A percentile compares a stretch with the other conserved stretches of the same genome.
phyloP scores from a whole-genome alignment of 2,888 invertebrate genomes.

The Plebejus argus region DNA sequence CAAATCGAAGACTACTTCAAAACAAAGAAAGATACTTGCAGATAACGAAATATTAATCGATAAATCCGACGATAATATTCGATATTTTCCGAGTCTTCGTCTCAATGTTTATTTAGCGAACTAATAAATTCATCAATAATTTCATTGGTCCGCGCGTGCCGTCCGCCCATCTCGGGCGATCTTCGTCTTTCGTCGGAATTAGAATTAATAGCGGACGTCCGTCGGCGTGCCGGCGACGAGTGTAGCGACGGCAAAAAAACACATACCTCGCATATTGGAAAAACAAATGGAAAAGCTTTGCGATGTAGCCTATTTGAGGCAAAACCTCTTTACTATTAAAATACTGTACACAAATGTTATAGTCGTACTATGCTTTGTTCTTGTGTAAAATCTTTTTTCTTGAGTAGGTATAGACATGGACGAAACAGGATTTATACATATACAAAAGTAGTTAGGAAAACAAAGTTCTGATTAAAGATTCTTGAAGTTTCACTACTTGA shows the following conservation, averaged over 20 bases:
- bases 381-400: no score
- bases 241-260: conserved; percentile 52
- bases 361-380: no score
- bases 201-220: conserved; percentile 75
- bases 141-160: conserved; percentile 64
- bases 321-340: not conserved
- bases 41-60: not conserved
- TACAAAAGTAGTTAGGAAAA: no score
- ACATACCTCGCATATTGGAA: not conserved
- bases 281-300: not conserved
- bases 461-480: no score
- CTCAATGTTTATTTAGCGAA: not conserved
- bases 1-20: not conserved
- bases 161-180: conserved; percentile 68
- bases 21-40: not conserved
- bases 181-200: conserved; percentile 72
- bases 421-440: no score
- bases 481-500: no score
- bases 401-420: no score
- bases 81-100: not conserved
- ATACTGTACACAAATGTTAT: no score
- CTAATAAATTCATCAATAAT: conserved; percentile 44
- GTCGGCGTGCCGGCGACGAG: conserved; percentile 57
- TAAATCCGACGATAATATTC: not conserved
- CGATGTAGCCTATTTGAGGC: not conserved